Percentiles rank a stretch among this genome's conserved stretches.
Conservation (phyloP, 53 echinoderm and acorn worm species). For the Paracentrotus lividus region DNA sequence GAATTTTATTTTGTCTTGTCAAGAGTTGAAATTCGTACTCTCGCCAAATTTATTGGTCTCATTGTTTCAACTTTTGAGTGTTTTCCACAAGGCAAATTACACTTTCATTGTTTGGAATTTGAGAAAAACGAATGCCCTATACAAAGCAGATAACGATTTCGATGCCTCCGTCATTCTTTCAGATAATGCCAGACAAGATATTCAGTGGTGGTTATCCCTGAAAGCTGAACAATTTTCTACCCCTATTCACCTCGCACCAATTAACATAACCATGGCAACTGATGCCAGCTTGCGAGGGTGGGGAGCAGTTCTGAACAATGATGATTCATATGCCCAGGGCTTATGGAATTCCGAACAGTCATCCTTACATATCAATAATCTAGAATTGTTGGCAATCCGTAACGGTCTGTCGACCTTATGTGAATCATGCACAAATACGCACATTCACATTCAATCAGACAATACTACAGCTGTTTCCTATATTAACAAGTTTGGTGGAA, state of each 20-base stretch:
- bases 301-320: neutral
- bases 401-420: neutral
- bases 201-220: neutral
- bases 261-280: neutral
- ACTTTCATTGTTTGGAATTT: slow-evolving; percentile 44
- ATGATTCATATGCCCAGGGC: neutral
- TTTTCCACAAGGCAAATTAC: slow-evolving; percentile 30
- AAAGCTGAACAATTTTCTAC: neutral
- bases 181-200: neutral
- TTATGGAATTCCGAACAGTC: neutral
- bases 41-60: slow-evolving; percentile 35
- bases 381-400: neutral
- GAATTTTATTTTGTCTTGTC: neutral
- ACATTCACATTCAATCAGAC: neutral
- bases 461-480: neutral
- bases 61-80: slow-evolving; percentile 39
- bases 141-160: neutral
- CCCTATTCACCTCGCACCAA: neutral
- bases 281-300: neutral
- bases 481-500: neutral
- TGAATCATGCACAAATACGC: neutral
- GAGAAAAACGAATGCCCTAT: neutral
- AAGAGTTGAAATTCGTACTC: neutral
- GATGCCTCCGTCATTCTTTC: neutral
- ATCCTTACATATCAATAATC: neutral